Conservation (phyloP, 1,140 invertebrate genomes). For the Capitella teleta region DNA sequence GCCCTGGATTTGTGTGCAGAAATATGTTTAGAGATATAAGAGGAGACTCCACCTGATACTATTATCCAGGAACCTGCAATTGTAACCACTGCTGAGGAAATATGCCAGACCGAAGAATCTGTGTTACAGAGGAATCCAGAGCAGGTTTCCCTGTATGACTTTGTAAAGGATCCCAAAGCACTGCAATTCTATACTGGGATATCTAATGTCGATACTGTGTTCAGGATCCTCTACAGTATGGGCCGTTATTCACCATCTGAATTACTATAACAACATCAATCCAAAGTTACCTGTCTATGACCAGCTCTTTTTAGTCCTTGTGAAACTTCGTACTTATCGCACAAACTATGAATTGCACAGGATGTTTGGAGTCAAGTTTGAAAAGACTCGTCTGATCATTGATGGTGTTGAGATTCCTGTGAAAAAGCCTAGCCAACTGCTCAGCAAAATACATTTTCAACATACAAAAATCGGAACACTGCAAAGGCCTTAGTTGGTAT, state of each 20-base stretch:
- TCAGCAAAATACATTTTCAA: conserved; percentile 13
- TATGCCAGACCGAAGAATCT: too few species aligned
- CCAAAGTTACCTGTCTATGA: conserved; percentile 13
- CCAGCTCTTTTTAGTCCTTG: conserved; percentile 23
- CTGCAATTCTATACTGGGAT: conserved; percentile 18
- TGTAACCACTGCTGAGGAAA: too few species aligned
- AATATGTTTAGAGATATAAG: too few species aligned
- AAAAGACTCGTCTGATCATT: conserved; percentile 21
- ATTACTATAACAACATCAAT: conserved; percentile 33
- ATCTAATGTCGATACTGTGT: conserved; percentile 8
- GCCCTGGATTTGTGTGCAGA: too few species aligned
- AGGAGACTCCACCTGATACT: too few species aligned
- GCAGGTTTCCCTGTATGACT: too few species aligned
- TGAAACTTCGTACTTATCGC: conserved; percentile 19
- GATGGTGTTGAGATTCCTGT: conserved; percentile 15
- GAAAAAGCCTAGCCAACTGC: conserved; percentile 5
- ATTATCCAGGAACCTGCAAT: too few species aligned
- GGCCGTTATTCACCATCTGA: conserved; percentile 8
- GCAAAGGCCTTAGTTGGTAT: conserved; percentile 13
- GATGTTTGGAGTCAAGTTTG: conserved; percentile 22
- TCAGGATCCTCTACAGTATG: too few species aligned
- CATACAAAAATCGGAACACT: conserved; percentile 16
- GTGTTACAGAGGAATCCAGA: too few species aligned
- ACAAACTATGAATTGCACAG: conserved; percentile 19
- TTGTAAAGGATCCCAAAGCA: conserved; percentile 47